Evolutionary conservation across 2,113 vertebrate genomes (phyloP).

Genomic region (Asarcornis scutulata): DNA sequence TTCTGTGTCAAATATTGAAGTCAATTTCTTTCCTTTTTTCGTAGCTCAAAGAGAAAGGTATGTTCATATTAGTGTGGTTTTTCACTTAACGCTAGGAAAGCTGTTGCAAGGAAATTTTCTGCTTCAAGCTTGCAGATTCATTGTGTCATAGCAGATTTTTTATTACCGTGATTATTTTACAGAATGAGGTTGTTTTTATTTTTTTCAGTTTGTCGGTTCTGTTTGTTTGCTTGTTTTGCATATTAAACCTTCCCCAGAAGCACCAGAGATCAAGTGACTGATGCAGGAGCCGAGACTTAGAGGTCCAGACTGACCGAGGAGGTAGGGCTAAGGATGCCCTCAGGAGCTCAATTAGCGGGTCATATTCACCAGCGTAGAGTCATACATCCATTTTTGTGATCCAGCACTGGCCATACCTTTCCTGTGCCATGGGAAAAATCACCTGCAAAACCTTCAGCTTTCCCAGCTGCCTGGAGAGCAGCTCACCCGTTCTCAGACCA

Average conservation of each 20-base stretch:
- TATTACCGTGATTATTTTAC: not conserved
- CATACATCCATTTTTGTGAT: not conserved
- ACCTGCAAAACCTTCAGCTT: not conserved
- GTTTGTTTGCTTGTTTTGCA: not conserved
- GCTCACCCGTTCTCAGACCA: not conserved
- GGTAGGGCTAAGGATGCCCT: not conserved
- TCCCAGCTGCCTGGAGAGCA: not conserved
- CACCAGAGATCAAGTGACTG: not conserved
- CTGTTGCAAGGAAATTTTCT: not conserved
- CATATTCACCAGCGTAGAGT: accelerated
- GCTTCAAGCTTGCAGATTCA: not conserved
- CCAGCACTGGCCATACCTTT: not conserved
- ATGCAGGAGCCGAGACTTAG: not conserved
- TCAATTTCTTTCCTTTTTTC: not conserved
- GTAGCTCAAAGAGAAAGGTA: not conserved
- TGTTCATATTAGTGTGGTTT: not conserved
- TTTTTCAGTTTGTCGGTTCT: not conserved
- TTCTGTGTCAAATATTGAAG: not conserved
- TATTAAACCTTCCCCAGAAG: not conserved
- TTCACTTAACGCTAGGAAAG: not conserved
- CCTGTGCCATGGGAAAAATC: not conserved
- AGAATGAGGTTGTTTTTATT: not conserved
- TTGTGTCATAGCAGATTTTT: accelerated
- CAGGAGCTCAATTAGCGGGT: not conserved
- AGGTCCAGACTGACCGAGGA: not conserved